A percentile compares a stretch with the other conserved stretches of the same genome.
Evolutionary conservation across 2,797 vertebrate genomes (phyloP).

Genomic region (Lates japonicus): DNA sequence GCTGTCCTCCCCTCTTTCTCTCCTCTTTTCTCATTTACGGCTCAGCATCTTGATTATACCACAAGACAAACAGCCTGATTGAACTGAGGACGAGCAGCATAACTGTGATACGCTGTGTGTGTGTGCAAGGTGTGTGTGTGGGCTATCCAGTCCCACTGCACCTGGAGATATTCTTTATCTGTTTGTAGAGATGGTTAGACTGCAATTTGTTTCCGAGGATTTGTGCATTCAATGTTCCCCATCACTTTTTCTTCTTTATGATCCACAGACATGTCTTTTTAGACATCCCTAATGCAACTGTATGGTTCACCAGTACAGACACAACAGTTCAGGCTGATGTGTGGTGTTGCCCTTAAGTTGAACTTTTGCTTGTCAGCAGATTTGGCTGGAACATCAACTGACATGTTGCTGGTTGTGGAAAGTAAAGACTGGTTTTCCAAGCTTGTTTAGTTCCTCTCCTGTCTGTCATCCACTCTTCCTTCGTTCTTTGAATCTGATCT

Average conservation of each 20-base stretch:
- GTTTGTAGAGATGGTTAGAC: constrained; percentile 21
- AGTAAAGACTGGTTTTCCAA: not conserved
- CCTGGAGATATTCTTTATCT: constrained; percentile 54
- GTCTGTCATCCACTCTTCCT: not conserved
- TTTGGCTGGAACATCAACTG: constrained; percentile 22
- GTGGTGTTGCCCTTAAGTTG: constrained; percentile 19
- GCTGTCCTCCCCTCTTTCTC: constrained; percentile 24
- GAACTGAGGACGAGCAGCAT: constrained; percentile 55
- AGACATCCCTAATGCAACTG: not conserved
- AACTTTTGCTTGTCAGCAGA: constrained; percentile 31
- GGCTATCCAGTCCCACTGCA: constrained; percentile 33
- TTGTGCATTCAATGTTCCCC: constrained; percentile 5
- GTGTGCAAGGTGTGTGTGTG: constrained; percentile 22
- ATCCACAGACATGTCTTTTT: not conserved
- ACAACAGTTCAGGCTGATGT: not conserved
- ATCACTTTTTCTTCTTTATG: not conserved
- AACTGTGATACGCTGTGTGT: constrained; percentile 39
- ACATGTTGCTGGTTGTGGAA: not conserved
- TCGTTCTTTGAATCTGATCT: constrained; percentile 7
- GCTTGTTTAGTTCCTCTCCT: constrained; percentile 19
- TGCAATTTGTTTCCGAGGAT: constrained; percentile 27
- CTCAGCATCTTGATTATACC: constrained; percentile 59
- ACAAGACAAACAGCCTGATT: constrained; percentile 63
- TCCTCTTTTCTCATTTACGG: constrained; percentile 51
- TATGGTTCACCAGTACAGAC: constrained; percentile 3